Evolutionary conservation across 2,888 invertebrate species (phyloP), one percentile per base, ranked within the genome.

Genomic region (Trisateles emortualis): DNA sequence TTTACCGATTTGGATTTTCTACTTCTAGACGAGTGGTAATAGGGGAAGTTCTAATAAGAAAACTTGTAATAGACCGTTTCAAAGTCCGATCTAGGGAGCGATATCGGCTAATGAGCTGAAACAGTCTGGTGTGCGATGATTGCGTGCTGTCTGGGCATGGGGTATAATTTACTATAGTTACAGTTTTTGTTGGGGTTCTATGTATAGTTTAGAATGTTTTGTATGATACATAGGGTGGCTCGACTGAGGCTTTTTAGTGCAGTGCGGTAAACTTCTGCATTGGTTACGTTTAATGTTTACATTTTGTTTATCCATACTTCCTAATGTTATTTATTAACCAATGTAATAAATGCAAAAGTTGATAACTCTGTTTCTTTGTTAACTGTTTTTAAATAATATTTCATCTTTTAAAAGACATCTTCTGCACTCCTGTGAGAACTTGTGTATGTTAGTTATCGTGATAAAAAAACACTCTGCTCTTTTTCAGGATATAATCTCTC

Each of bases 31-130:
- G 79, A 83, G 78, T 85, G 74, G 86, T 87, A 26, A 91, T 87
- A 84, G 90, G 83, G 78, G 79, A 92, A 91, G 81, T 91, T 91
- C 84, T 92, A 91, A 92, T 91, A 91, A 91, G 91, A 91, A 92
- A 92, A 92, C 89, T 92, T 92, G 76, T 88, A 87, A 89, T 88
- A 81, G 90, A 85, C 84, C 85, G 82, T 87, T 89, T 84, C 78
- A 78, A 85, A 87, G 86, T 87, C 80, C 79, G 84, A 87, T 86
- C 81, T 76, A 72, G 77, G 79, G 67, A 72, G 74, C 76, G 87
- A 87, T 89, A 87, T 83, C 76, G 66, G 78, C 84, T 88, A 88
- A 90, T 90, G 87, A 87, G 85, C 78, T 86, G 76, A 80, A 82
- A 78, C 78, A 74, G 72, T 76, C 69, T 68, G 65, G 69, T 61